Conservation (phyloP, 2,113 vertebrate species). For the Steatornis caripensis region DNA sequence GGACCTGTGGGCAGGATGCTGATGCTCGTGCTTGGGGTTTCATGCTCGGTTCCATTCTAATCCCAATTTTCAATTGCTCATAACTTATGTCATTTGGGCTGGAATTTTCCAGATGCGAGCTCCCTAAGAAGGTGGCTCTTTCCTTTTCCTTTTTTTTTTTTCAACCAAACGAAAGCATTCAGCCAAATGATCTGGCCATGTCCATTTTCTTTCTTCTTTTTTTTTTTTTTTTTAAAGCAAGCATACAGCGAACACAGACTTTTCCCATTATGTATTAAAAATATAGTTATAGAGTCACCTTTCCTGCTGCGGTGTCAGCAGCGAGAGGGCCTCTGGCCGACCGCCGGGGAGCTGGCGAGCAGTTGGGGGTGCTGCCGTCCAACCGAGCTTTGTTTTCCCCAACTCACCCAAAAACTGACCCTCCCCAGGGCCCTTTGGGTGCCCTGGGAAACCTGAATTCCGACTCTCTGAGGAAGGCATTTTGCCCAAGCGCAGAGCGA, state of each 20-base stretch:
- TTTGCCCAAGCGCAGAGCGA: not conserved
- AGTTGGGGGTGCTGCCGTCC: not conserved
- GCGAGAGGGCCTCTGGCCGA: not conserved
- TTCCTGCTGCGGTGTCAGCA: not conserved
- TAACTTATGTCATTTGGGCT: constrained; percentile 26
- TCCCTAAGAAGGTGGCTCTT: constrained; percentile 29
- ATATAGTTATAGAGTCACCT: constrained; percentile 13
- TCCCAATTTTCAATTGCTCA: constrained; percentile 14
- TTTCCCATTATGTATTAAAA: constrained; percentile 49
- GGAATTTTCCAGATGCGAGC: constrained; percentile 46
- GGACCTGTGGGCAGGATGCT: not conserved
- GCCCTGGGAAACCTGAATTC: not conserved
- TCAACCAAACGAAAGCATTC: not conserved
- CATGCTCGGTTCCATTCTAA: not conserved
- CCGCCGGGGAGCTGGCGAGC: not conserved
- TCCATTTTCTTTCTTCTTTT: not conserved
- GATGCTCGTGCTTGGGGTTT: not conserved
- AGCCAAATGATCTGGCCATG: constrained; percentile 1
- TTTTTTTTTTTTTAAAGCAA: not conserved
- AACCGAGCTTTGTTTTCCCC: not conserved
- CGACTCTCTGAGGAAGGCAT: not conserved
- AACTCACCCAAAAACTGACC: not conserved
- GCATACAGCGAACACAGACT: not conserved
- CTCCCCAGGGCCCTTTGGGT: not conserved
- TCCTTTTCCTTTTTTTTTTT: not conserved